A percentile compares a stretch with the other conserved stretches of the same genome.
These are phyloP conservation scores for Pionites leucogaster DNA, from an alignment of 2,113 vertebrate species.

Conservation along the genomic window DNA sequence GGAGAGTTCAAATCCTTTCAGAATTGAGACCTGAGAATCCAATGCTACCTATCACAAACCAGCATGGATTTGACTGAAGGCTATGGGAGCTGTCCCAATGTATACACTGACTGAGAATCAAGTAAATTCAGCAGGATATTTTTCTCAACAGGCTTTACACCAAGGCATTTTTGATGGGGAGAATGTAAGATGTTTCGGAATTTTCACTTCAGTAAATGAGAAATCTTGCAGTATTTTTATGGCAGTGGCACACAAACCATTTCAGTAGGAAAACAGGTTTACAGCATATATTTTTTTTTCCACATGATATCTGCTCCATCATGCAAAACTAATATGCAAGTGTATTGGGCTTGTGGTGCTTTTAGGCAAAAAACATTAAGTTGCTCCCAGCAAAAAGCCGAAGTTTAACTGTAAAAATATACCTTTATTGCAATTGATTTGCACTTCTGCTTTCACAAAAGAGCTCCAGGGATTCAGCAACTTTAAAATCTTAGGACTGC, in stretches of 20 bases:
- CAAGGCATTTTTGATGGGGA: neutral
- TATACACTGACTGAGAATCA: neutral
- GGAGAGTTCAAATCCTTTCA: neutral
- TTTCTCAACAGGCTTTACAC: neutral
- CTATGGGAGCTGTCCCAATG: neutral
- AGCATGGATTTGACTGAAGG: neutral
- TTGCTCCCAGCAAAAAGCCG: neutral
- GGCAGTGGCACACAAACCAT: neutral
- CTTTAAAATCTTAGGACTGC: neutral
- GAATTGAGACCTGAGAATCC: neutral
- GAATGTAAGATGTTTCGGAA: conserved; percentile 17
- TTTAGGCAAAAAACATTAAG: neutral
- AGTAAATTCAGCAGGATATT: neutral
- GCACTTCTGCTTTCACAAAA: neutral
- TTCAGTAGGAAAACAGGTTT: conserved; percentile 54
- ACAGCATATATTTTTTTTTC: conserved; percentile 11
- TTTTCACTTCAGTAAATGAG: conserved; percentile 46
- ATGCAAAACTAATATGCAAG: conserved; percentile 30
- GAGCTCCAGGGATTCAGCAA: neutral
- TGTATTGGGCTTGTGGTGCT: neutral
- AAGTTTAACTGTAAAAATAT: neutral
- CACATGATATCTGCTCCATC: neutral
- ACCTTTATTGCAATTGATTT: neutral
- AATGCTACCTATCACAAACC: neutral
- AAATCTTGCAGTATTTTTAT: conserved; percentile 53